Percentiles rank a stretch among this genome's conserved stretches.
Evolutionary conservation across 2,888 invertebrate species (phyloP).

Genomic region (Entomobrya proxima): DNA sequence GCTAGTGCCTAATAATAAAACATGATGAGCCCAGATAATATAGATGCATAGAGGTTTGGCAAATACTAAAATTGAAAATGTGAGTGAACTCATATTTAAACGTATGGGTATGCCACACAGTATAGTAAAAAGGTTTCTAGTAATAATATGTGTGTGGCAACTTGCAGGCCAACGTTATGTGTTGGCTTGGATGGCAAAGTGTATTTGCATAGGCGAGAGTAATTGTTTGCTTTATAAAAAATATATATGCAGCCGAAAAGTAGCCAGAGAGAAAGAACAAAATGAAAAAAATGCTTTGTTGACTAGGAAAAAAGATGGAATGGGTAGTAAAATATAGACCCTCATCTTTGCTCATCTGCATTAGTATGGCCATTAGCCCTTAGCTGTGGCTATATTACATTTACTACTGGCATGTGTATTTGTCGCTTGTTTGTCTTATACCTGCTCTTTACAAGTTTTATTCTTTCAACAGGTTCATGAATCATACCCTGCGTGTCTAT

Average conservation of each 20-base stretch:
- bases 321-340: slow-evolving; percentile 6
- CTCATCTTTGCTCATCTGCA: slow-evolving; percentile 51
- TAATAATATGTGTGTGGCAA: slow-evolving; percentile 25
- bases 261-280: slow-evolving; percentile 23
- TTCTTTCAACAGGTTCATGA: slow-evolving; percentile 46
- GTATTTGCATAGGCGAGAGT: not conserved
- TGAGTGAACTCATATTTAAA: not conserved
- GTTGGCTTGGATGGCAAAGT: slow-evolving; percentile 30
- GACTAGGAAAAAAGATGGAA: slow-evolving; percentile 24
- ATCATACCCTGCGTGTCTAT: not conserved
- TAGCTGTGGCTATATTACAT: slow-evolving; percentile 27
- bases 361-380: slow-evolving; percentile 21
- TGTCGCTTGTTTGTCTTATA: slow-evolving; percentile 45
- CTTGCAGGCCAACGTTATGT: not conserved
- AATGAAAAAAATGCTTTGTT: not conserved
- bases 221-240: slow-evolving; percentile 2
- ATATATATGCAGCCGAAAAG: slow-evolving; percentile 15
- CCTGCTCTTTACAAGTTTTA: slow-evolving; percentile 11
- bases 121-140: not conserved
- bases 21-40: slow-evolving; percentile 50
- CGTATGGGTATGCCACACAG: not conserved
- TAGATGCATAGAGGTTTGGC: not conserved
- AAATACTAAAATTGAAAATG: too few species aligned
- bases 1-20: slow-evolving; percentile 63
- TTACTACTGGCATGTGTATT: slow-evolving; percentile 10